Conservation (phyloP, 2,797 vertebrate species). For the Poeciliopsis turneri region DNA sequence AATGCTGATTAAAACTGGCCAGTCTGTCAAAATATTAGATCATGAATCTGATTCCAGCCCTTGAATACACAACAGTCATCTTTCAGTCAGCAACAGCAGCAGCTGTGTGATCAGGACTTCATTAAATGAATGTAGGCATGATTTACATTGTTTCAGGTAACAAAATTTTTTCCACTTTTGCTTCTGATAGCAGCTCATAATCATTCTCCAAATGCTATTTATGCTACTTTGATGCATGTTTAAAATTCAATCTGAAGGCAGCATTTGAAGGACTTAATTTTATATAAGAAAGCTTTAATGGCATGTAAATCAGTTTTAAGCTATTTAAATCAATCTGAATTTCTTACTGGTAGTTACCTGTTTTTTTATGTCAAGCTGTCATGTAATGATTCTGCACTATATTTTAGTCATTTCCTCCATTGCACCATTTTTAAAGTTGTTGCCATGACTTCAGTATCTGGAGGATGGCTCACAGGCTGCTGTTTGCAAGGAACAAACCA, state of each 20-base stretch:
- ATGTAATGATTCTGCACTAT: slow-evolving; percentile 29
- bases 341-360: slow-evolving; percentile 3
- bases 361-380: slow-evolving; percentile 36
- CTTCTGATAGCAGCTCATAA: slow-evolving; percentile 19
- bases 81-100: slow-evolving; percentile 12
- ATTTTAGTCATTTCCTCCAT: slow-evolving; percentile 35
- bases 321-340: neutral
- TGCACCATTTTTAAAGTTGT: slow-evolving; percentile 61
- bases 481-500: slow-evolving; percentile 43
- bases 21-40: slow-evolving; percentile 18
- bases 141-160: slow-evolving; percentile 16
- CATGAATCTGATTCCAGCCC: slow-evolving; percentile 16
- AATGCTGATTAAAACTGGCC: slow-evolving; percentile 2
- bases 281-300: neutral
- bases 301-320: neutral
- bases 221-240: neutral
- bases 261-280: slow-evolving; percentile 1
- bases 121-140: slow-evolving; percentile 20
- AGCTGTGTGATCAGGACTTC: slow-evolving; percentile 30
- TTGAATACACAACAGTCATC: slow-evolving; percentile 15
- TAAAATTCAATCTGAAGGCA: neutral
- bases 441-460: slow-evolving; percentile 73
- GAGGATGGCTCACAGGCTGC: slow-evolving; percentile 55
- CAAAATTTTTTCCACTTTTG: slow-evolving; percentile 13
- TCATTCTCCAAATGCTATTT: slow-evolving; percentile 29